These are phyloP conservation scores for Danio albolineatus DNA, from an alignment of 2,797 vertebrate species.

Conservation along the genomic window DNA sequence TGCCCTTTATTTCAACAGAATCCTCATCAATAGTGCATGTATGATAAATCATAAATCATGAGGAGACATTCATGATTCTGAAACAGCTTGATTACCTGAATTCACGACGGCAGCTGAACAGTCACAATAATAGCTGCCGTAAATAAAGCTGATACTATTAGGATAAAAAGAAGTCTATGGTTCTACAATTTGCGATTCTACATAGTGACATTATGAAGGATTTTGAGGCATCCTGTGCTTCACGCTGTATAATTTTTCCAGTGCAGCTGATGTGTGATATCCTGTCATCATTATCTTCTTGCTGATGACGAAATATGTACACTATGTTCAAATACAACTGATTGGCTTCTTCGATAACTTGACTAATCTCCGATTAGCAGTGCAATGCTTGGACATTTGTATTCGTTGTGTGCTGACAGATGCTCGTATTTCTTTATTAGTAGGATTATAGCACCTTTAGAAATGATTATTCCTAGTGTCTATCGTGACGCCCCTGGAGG, in stretches of 20 bases:
- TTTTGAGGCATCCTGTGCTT: background rate
- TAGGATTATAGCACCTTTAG: constrained; percentile 6
- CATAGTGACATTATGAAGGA: background rate
- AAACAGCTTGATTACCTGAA: constrained; percentile 8
- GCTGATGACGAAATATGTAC: background rate
- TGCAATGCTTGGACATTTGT: background rate
- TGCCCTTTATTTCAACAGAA: constrained; percentile 40
- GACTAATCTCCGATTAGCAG: background rate
- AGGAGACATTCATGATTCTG: background rate
- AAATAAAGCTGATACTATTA: constrained; percentile 18
- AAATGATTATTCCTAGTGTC: constrained; percentile 1
- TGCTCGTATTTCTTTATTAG: constrained; percentile 22
- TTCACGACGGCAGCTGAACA: constrained; percentile 5
- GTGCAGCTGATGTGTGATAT: constrained; percentile 5
- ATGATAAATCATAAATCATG: background rate
- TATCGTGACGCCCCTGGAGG: background rate
- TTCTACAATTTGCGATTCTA: background rate
- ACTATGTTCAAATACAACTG: background rate
- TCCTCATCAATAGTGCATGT: constrained; percentile 29
- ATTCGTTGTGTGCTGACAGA: constrained; percentile 13
- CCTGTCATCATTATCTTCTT: background rate
- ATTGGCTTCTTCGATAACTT: constrained; percentile 1
- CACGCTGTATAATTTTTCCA: constrained; percentile 21
- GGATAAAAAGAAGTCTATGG: background rate
- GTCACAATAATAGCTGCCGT: background rate